phyloP scores from a whole-genome alignment of 2,113 vertebrate species.

The Spermophilus dauricus region DNA sequence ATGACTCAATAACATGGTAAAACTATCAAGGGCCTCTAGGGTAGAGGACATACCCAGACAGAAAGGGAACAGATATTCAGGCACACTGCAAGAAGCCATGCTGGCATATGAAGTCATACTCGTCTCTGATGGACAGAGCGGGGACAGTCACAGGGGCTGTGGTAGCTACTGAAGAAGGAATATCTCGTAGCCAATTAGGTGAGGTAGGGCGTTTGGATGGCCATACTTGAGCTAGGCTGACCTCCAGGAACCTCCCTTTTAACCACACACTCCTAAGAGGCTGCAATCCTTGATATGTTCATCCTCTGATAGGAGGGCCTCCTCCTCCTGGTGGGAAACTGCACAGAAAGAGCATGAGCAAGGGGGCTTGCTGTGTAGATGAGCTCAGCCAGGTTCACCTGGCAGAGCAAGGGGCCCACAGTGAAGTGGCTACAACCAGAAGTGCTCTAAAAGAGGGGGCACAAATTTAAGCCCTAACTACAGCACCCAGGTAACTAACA shows the following conservation, averaged over 20 bases:
- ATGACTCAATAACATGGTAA: background rate
- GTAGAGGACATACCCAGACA: background rate
- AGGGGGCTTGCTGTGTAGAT: background rate
- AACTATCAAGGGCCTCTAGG: background rate
- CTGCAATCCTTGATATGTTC: background rate
- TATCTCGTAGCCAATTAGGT: background rate
- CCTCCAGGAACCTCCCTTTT: background rate
- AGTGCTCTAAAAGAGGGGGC: too few species aligned
- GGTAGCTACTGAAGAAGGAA: background rate
- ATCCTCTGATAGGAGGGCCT: background rate
- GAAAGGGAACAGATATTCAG: background rate
- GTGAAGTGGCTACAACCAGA: background rate
- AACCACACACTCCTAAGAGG: slow-evolving; percentile 58
- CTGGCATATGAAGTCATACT: background rate
- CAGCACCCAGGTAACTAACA: background rate
- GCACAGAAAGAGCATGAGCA: background rate
- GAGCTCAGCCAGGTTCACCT: background rate
- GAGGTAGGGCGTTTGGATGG: background rate
- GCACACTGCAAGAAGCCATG: background rate
- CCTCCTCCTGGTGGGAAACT: background rate
- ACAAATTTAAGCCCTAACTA: slow-evolving; percentile 4
- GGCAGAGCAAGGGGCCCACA: background rate
- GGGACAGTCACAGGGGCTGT: background rate
- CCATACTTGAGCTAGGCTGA: background rate
- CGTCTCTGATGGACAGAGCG: background rate